These are phyloP conservation scores for Callaeas wilsoni DNA, from an alignment of 2,113 vertebrate species.

Conservation along the genomic window DNA sequence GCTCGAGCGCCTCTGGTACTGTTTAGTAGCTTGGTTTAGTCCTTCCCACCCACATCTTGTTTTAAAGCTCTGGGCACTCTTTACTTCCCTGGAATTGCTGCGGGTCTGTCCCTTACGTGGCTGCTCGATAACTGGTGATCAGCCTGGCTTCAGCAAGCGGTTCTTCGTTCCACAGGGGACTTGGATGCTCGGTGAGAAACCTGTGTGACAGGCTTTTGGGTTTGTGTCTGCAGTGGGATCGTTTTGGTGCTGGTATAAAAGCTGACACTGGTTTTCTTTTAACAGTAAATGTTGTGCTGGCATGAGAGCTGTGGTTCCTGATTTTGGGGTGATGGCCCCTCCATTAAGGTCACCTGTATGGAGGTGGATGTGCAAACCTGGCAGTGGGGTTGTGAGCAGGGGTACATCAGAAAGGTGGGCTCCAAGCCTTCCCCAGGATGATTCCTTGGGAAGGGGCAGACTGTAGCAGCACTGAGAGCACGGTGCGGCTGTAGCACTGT, in stretches of 20 bases:
- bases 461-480: background rate
- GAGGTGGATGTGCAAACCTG: background rate
- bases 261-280: background rate
- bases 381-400: background rate
- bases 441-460: background rate
- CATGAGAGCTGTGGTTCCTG: background rate
- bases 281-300: background rate
- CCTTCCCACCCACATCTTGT: constrained; percentile 7
- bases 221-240: background rate
- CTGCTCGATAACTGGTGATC: background rate
- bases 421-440: background rate
- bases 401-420: background rate
- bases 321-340: background rate
- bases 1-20: background rate
- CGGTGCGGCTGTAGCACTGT: background rate
- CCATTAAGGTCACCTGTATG: accelerated
- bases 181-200: background rate
- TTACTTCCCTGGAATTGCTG: background rate
- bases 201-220: background rate
- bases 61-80: background rate
- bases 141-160: background rate
- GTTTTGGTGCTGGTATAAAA: background rate
- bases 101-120: background rate
- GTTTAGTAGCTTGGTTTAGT: background rate
- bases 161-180: background rate